Base-by-base conservation (phyloP, 2,797 vertebrate genomes). In the Pteronotus mesoamericanus region DNA sequence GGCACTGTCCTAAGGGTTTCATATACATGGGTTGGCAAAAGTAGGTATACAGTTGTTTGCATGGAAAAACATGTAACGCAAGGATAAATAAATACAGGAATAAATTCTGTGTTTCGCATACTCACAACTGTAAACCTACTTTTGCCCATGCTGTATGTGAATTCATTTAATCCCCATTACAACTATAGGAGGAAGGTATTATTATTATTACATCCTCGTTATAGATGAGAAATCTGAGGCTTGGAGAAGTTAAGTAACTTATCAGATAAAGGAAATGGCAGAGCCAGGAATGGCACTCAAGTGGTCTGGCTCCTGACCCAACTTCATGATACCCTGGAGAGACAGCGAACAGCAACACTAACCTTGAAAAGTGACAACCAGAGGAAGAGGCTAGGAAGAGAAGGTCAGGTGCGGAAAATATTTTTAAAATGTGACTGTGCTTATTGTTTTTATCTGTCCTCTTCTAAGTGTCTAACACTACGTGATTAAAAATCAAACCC, bases 401-500 rank as follows among this genome's bases (percentile, higher is more conserved):
- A 77, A 53, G 18, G 21, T 51, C n/a, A 42, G 29, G 46, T 3
- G 32, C 72, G 85, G 37, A 77, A 39, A 57, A 71, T 19, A 48
- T 21, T 48, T 92, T 80, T 61, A 15, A 82, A 88, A 83, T 53
- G 71, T 42, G 77, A 77, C 4, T 8, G 1, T 77, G 18, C 7
- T 48, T 79, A 74, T 66, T 72, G 16, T 16, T 87, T 64, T 92
- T 51, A 66, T 48, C 68, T 29, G 61, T 29, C 26, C 42, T 96
- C 72, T 97, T 66, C 44, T 94, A 94, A 66, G 39, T 57, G 59
- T 92, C 94, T 89, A 94, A 94, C 97, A 68, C 12, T 29, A 32
- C 83, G 4, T 57, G 55, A 96, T 71, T 96, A 97, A 97, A 97
- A 92, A 95, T 93, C 86, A 97, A 96, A 87, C 48, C 57, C 55